These are phyloP conservation scores for Teleiodes luculella DNA, from an alignment of 2,888 invertebrate species.

Conservation along the genomic window DNA sequence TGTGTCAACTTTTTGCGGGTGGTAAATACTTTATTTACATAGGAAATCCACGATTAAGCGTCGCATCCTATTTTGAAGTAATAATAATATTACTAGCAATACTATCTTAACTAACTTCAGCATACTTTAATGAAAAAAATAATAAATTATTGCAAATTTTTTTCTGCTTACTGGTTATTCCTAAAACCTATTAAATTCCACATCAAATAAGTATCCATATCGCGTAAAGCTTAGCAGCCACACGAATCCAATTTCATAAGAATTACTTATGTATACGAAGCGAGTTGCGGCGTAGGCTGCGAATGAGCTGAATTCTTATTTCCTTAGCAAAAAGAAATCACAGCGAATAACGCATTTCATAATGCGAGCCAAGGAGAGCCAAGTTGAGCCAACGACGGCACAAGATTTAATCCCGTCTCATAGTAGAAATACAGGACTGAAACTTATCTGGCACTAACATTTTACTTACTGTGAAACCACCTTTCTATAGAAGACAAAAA, in stretches of 20 bases:
- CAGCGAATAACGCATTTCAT: conserved; percentile 37
- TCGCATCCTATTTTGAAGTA: too few species aligned
- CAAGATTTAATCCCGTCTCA: conserved; percentile 38
- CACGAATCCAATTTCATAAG: conserved; percentile 40
- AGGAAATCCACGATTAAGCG: too few species aligned
- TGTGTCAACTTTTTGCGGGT: too few species aligned
- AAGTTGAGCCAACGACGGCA: conserved; percentile 31
- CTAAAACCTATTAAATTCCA: not conserved
- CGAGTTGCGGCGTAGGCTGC: conserved; percentile 27
- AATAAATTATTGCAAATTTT: too few species aligned
- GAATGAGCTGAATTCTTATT: conserved; percentile 39
- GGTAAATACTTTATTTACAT: too few species aligned
- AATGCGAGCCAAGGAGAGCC: conserved; percentile 30
- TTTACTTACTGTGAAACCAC: not conserved
- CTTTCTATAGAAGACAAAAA: too few species aligned
- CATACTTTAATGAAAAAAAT: too few species aligned
- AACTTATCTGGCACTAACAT: conserved; percentile 22
- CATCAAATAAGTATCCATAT: conserved; percentile 25
- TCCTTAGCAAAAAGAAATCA: conserved; percentile 36
- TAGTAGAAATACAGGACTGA: conserved; percentile 21
- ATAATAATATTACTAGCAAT: too few species aligned
- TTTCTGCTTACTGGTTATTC: not conserved
- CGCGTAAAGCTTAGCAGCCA: conserved; percentile 25
- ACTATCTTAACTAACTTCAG: too few species aligned
- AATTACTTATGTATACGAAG: conserved; percentile 37